Evolutionary conservation across 1,140 invertebrate genomes (phyloP).

Genomic region (Psilanteris sp.): DNA sequence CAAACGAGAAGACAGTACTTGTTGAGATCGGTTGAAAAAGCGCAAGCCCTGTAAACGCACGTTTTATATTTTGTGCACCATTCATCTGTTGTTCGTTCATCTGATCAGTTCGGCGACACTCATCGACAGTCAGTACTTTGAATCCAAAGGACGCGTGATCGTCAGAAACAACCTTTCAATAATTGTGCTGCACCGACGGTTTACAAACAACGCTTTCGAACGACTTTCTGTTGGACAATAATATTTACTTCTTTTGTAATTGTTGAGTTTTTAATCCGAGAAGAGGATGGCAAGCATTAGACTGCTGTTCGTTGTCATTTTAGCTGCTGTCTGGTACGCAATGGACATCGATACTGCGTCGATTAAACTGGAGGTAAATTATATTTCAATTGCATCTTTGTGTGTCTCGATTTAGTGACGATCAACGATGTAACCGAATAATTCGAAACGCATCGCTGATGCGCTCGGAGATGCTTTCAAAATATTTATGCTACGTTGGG

Average conservation of each 20-base stretch:
- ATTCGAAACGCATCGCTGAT: too few species aligned
- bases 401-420: too few species aligned
- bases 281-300: constrained; percentile 54
- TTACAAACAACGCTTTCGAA: too few species aligned
- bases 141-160: neutral
- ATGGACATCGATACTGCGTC: constrained; percentile 59
- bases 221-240: too few species aligned
- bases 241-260: neutral
- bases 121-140: neutral
- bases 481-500: too few species aligned
- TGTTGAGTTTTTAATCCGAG: constrained; percentile 4
- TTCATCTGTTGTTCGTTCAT: constrained; percentile 38
- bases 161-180: neutral
- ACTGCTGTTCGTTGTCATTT: constrained; percentile 39
- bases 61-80: constrained; percentile 52
- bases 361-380: constrained; percentile 67
- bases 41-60: constrained; percentile 51
- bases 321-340: constrained; percentile 55
- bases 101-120: constrained; percentile 26
- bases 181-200: too few species aligned
- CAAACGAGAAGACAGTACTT: constrained; percentile 74
- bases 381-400: too few species aligned
- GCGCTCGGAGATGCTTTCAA: too few species aligned
- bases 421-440: too few species aligned
- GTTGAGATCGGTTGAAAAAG: constrained; percentile 65